Percentiles rank a stretch among this genome's conserved stretches.
Conservation (phyloP, 2,113 vertebrate species). For the Oceanites oceanicus region DNA sequence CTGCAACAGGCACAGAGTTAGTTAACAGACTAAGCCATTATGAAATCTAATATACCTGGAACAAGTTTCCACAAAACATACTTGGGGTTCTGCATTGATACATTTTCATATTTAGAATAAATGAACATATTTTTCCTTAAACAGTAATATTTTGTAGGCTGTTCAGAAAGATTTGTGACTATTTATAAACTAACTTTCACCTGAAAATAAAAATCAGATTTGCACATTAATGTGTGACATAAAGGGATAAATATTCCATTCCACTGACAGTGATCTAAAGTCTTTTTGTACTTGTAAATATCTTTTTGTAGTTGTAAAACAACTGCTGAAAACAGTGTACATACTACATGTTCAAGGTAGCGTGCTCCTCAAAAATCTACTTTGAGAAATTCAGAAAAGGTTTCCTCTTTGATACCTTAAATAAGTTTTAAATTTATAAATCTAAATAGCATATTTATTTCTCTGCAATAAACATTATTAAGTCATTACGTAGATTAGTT, state of each 20-base stretch:
- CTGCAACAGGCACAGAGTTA: neutral
- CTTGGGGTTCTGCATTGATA: neutral
- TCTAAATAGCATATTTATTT: neutral
- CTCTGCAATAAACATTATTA: neutral
- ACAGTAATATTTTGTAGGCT: neutral
- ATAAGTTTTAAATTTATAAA: neutral
- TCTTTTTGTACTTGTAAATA: no score
- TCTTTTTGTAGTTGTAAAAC: neutral
- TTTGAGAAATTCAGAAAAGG: neutral
- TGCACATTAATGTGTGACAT: neutral
- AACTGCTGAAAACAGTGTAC: neutral
- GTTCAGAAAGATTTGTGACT: neutral
- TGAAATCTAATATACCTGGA: neutral
- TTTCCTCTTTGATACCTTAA: neutral
- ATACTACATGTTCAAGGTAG: neutral
- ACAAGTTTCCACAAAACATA: neutral
- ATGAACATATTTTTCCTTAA: neutral
- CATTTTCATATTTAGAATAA: neutral
- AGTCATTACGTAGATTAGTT: neutral
- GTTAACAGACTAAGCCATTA: neutral
- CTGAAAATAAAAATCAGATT: neutral
- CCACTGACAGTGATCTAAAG: neutral
- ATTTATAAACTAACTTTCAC: neutral
- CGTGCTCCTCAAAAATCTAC: neutral
- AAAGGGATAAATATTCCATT: neutral